Conservation (phyloP, 2,888 invertebrate genomes). For the Loripinus fragilis region DNA sequence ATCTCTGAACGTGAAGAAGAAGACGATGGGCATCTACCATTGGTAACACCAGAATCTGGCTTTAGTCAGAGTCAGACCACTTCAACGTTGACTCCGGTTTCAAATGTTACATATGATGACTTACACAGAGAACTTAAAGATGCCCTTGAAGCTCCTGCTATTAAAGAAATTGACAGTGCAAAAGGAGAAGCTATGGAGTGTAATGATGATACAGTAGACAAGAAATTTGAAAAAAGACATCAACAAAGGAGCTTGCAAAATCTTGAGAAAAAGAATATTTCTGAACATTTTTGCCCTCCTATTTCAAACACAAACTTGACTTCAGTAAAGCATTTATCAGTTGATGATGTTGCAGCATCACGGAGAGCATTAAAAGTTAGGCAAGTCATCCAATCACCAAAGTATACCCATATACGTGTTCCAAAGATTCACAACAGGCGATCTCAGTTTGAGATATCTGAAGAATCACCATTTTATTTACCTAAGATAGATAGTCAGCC, state of each 20-base stretch:
- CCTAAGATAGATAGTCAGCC: constrained; percentile 17
- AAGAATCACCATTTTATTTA: constrained; percentile 51
- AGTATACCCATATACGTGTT: constrained; percentile 55
- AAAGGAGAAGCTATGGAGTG: background rate
- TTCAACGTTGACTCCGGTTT: background rate
- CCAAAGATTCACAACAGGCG: constrained; percentile 30
- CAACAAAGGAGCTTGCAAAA: background rate
- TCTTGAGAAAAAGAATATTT: background rate
- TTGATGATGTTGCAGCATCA: background rate
- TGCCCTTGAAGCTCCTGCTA: background rate
- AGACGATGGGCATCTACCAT: background rate
- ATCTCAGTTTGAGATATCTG: constrained; percentile 45
- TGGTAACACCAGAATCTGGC: constrained; percentile 1
- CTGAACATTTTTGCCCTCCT: background rate
- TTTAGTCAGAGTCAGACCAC: background rate
- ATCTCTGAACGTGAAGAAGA: constrained; percentile 51
- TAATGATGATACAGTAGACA: background rate
- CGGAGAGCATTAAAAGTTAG: constrained; percentile 2
- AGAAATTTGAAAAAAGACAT: background rate
- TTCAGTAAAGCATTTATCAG: background rate
- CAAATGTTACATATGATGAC: background rate
- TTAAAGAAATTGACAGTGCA: background rate
- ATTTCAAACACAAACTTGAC: background rate
- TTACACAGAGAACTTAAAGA: background rate
- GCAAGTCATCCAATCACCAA: constrained; percentile 41